These are phyloP conservation scores for Oreotrochilus melanogaster DNA, from an alignment of 2,113 vertebrate genomes.

Conservation along the genomic window DNA sequence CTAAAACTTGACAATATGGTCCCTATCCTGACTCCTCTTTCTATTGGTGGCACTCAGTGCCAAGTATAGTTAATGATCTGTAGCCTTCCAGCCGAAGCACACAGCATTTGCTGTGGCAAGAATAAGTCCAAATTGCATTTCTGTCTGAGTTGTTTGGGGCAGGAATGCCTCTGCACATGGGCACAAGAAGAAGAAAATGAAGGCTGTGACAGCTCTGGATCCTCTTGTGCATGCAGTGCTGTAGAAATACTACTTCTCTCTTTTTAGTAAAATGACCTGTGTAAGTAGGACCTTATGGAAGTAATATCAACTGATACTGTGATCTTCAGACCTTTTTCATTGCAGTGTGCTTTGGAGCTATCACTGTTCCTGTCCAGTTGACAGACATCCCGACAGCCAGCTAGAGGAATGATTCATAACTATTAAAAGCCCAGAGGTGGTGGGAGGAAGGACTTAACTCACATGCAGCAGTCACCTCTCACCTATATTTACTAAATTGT, in stretches of 20 bases:
- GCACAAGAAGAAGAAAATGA: not conserved
- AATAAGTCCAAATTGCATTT: not conserved
- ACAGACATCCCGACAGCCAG: slow-evolving; percentile 19
- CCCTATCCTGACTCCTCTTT: not conserved
- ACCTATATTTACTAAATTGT: slow-evolving; percentile 17
- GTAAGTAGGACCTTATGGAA: not conserved
- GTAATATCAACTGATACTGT: not conserved
- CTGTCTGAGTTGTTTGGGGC: not conserved
- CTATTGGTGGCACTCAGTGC: fast-evolving
- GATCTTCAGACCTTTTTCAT: not conserved
- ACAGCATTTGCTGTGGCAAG: not conserved
- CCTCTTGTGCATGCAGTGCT: not conserved
- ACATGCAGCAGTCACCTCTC: not conserved
- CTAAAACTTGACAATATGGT: not conserved
- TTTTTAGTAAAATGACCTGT: not conserved
- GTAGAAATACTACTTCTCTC: not conserved
- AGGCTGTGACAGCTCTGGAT: not conserved
- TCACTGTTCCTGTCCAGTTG: not conserved
- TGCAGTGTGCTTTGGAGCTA: not conserved
- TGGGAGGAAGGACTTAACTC: not conserved
- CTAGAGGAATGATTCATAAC: not conserved
- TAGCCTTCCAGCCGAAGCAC: not conserved
- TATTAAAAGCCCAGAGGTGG: slow-evolving; percentile 28
- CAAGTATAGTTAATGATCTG: not conserved
- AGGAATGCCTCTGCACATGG: not conserved